A percentile compares a stretch with the other conserved stretches of the same genome.
Conservation (phyloP, 2,797 vertebrate genomes). For the Emys orbicularis region DNA sequence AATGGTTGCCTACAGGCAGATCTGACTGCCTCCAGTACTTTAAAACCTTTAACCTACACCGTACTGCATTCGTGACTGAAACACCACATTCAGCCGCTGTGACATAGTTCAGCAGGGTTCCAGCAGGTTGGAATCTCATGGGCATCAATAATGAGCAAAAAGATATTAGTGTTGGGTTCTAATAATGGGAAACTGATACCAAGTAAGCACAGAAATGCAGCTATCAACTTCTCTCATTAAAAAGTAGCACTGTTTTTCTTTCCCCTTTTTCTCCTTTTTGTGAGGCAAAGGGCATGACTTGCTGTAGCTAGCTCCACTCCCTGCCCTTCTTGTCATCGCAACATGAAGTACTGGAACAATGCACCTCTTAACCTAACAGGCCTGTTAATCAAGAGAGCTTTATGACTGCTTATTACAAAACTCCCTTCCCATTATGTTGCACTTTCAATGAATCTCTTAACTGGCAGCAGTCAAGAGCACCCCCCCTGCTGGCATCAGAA, state of each 20-base stretch:
- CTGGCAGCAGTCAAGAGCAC: conserved; percentile 70
- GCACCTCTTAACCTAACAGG: conserved; percentile 63
- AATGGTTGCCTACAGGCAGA: not conserved
- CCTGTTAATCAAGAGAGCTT: conserved; percentile 70
- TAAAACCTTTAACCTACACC: conserved; percentile 4
- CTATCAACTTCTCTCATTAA: not conserved
- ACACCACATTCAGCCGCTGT: not conserved
- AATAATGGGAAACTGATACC: not conserved
- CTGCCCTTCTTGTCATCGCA: not conserved
- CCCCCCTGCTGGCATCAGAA: conserved; percentile 73
- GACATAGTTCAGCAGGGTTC: conserved; percentile 2
- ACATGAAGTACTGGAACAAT: conserved; percentile 39
- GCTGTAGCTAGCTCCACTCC: not conserved
- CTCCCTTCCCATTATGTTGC: conserved; percentile 67
- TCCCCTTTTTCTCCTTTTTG: not conserved
- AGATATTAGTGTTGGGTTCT: not conserved
- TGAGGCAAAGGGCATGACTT: conserved; percentile 8
- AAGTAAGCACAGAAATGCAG: not conserved
- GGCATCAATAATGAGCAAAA: not conserved
- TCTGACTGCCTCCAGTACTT: not conserved
- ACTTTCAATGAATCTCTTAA: conserved; percentile 68
- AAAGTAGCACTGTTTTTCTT: not conserved
- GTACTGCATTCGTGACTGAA: not conserved
- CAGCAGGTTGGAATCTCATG: conserved; percentile 8
- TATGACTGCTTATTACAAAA: conserved; percentile 69